phyloP scores from a whole-genome alignment of 1,140 invertebrate genomes.

The Stenopsyche tienmushanensis region DNA sequence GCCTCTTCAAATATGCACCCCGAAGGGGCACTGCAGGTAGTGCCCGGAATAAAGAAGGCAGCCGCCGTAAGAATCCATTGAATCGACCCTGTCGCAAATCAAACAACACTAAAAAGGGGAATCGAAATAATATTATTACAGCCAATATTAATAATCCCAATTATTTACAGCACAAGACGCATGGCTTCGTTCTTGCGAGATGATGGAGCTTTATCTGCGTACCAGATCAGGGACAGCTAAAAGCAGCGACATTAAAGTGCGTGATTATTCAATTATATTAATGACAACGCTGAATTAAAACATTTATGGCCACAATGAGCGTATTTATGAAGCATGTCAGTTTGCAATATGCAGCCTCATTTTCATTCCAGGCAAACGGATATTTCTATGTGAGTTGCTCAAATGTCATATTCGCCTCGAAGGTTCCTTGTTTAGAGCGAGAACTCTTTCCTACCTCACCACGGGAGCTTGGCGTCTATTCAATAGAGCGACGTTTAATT shows the following conservation, averaged over 20 bases:
- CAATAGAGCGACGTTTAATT: slow-evolving; percentile 30
- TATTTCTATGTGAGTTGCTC: slow-evolving; percentile 10
- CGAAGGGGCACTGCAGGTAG: no score
- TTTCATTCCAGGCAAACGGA: slow-evolving; percentile 11
- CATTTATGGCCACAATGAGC: background rate
- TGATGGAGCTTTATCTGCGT: no score
- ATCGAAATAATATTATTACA: no score
- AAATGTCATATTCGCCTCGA: slow-evolving; percentile 18
- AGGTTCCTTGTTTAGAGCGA: background rate
- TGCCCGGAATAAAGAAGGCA: no score
- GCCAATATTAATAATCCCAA: no score
- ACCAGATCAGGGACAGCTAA: no score
- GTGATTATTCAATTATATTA: background rate
- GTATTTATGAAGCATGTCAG: background rate
- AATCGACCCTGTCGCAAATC: background rate
- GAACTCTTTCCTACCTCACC: slow-evolving; percentile 3
- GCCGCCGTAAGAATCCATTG: no score
- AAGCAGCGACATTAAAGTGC: no score
- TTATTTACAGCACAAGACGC: no score
- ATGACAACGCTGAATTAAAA: background rate
- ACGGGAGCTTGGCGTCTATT: slow-evolving; percentile 25
- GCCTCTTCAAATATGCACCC: background rate
- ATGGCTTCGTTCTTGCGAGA: no score
- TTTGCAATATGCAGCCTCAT: background rate
- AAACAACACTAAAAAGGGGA: no score